Evolutionary conservation across 2,888 invertebrate species (phyloP), one percentile per base, ranked within the genome.

Genomic region (Trissonchulus sp.): DNA sequence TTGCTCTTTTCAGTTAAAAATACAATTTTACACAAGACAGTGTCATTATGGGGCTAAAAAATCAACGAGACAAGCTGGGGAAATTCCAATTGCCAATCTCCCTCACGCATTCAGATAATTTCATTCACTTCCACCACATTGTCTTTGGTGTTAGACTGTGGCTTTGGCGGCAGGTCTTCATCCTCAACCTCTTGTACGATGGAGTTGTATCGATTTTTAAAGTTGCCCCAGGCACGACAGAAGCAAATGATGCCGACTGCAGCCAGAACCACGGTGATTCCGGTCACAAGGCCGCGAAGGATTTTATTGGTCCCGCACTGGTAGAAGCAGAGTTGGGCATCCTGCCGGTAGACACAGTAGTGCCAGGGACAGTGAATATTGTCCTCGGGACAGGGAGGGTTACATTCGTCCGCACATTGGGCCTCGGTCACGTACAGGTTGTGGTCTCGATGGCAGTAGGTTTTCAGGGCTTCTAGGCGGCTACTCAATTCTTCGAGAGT

Each of bases 171-270:
- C n/a, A n/a, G n/a, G n/a, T 48, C 48, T 15, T 48, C 48, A 48
- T 48, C 8, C 8, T 69, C 71, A 34, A 69, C 71, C n/a, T 69
- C 71, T 36, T 69, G 71, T 33, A 69, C 71, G 34, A 69, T 69
- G 28, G 71, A 30, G 34, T 69, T 69, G 37, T 69, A 69, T 36
- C 71, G 71, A 36, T 69, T 69, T 36, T 69, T 69, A 69, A 69
- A 69, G 37, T 69, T 69, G 37, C 71, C 71, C 71, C 71, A 69
- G n/a, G 71, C 71, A 23, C 71, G 71, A 69, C 71, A 69, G 37
- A 69, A 69, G 37, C 71, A 69, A 18, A 69, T 36, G 33, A 69
- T 31, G 28, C 3, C 71, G n/a, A 69, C 34, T 35, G 34, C 23
- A n/a, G 35, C 71, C 2, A 69, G 37, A 37, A 2, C n/a, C 3